A percentile compares a stretch with the other conserved stretches of the same genome.
Evolutionary conservation across 2,888 invertebrate genomes (phyloP).

Genomic region (Lasioglossum calceatum): DNA sequence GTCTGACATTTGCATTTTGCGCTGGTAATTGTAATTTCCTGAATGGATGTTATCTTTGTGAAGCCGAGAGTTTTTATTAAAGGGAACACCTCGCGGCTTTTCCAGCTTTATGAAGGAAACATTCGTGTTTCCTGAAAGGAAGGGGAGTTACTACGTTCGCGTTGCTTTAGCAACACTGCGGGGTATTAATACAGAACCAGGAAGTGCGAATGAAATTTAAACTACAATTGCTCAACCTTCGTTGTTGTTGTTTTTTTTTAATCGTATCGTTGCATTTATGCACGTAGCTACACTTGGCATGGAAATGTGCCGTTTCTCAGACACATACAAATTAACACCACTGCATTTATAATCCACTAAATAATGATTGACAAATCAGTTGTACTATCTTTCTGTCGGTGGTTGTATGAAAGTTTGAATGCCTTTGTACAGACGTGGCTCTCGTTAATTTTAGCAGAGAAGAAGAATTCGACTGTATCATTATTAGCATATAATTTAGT

Average conservation of each 20-base stretch:
- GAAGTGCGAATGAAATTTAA: constrained; percentile 18
- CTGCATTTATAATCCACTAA: neutral
- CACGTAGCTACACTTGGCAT: neutral
- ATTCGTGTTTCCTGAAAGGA: constrained; percentile 43
- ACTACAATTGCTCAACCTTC: neutral
- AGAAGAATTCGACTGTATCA: too few relatives aligned
- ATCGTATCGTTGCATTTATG: neutral
- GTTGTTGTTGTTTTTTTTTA: neutral
- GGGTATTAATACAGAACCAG: constrained; percentile 17
- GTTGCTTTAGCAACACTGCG: constrained; percentile 23
- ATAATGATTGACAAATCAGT: neutral
- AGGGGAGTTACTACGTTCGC: constrained; percentile 22
- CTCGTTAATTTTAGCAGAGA: too few relatives aligned
- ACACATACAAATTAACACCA: neutral
- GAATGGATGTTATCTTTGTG: constrained; percentile 49
- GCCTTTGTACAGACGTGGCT: too few relatives aligned
- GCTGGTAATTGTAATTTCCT: constrained; percentile 59
- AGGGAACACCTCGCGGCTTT: constrained; percentile 22
- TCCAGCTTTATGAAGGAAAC: constrained; percentile 40
- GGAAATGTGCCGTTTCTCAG: neutral
- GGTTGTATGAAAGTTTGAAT: too few relatives aligned
- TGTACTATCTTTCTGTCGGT: neutral
- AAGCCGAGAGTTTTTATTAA: constrained; percentile 43
- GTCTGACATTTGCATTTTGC: constrained; percentile 46
- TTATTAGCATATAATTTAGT: too few relatives aligned